Evolutionary conservation across 2,797 vertebrate genomes (phyloP), one percentile per base, ranked within the genome.

Genomic region (Gymnopithys bicolor): DNA sequence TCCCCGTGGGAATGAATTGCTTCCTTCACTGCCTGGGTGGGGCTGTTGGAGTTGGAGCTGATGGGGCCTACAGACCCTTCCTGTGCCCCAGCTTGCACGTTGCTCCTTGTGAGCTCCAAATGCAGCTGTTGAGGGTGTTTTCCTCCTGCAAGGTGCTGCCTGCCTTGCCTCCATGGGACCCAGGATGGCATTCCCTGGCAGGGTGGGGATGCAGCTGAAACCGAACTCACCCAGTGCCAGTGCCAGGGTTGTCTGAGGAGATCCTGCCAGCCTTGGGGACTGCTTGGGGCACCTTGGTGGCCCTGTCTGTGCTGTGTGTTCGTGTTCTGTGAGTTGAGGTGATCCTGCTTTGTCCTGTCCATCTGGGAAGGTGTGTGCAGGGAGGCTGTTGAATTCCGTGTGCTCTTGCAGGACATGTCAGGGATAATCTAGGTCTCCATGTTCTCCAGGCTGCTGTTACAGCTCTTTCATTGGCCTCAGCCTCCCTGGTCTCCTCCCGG

Each of bases 231-330:
- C 13, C 10, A 19, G 24, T 52, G 33, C 69, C 66, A 39, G 52
- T 0, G 0, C 11, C 2, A 1, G 53, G 16, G 25, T 28, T 5
- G 1, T 16, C 45, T 0, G 0, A 53, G 77, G 64, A 46, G 41
- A 23, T 37, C 28, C 49, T 52, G 48, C 13, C 39, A 1, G 1
- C 24, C 13, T 9, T 35, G n/a, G 30, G 32, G 3, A 9, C 68
- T 37, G 24, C 64, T 21, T 28, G 73, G 58, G 69, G 19, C 60
- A 32, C 56, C 13, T 73, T 6, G 1, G 27, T 7, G 10, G 79
- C 43, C 60, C 33, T 22, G 43, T 35, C 41, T 1, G 0, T 23
- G 23, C 27, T 70, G 45, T 0, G 0, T 18, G 71, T 55, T 63
- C 0, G 0, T n/a, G 48, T 22, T 35, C 39, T 73, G 19, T 21